A percentile compares a stretch with the other conserved stretches of the same genome.
These are phyloP conservation scores for Drosophila aff. DNA, from an alignment of 1,140 invertebrate species.

Conservation along the genomic window DNA sequence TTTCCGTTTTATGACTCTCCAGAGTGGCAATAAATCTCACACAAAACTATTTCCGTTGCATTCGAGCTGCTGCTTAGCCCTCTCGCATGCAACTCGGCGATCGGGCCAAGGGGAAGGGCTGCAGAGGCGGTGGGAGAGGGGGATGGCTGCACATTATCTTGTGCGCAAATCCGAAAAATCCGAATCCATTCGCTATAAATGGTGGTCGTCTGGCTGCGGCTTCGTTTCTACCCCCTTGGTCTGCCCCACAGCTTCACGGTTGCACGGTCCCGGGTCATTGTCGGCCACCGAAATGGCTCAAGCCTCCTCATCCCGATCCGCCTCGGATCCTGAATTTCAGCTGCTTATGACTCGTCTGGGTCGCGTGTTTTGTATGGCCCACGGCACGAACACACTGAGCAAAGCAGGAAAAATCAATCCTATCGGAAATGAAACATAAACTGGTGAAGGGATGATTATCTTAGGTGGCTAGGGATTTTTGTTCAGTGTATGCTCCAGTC, in stretches of 20 bases:
- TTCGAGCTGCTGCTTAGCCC: slow-evolving; percentile 71
- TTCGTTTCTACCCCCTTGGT: slow-evolving; percentile 42
- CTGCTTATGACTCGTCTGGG: slow-evolving; percentile 76
- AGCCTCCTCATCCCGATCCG: not conserved
- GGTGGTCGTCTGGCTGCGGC: slow-evolving; percentile 75
- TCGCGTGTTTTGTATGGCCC: slow-evolving; percentile 72
- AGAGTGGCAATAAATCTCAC: slow-evolving; percentile 85
- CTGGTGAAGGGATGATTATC: not conserved
- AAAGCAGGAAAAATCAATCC: not conserved
- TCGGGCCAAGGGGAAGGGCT: slow-evolving; percentile 11
- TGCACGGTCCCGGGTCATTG: slow-evolving; percentile 68
- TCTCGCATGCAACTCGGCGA: slow-evolving; percentile 56
- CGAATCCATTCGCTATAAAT: slow-evolving; percentile 83
- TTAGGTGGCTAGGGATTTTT: slow-evolving; percentile 4
- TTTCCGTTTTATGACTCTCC: slow-evolving; percentile 85
- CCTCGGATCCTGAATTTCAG: slow-evolving; percentile 21
- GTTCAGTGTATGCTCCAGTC: slow-evolving; percentile 12
- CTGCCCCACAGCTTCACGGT: slow-evolving; percentile 2
- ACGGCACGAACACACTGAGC: slow-evolving; percentile 61
- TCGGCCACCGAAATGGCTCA: slow-evolving; percentile 53
- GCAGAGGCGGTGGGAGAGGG: not conserved
- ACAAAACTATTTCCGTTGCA: slow-evolving; percentile 85
- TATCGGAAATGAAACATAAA: not conserved
- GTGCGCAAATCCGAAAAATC: slow-evolving; percentile 80
- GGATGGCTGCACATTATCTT: slow-evolving; percentile 73